Base-by-base conservation (phyloP, 2,888 invertebrate species). In the Luperina nickerlii region DNA sequence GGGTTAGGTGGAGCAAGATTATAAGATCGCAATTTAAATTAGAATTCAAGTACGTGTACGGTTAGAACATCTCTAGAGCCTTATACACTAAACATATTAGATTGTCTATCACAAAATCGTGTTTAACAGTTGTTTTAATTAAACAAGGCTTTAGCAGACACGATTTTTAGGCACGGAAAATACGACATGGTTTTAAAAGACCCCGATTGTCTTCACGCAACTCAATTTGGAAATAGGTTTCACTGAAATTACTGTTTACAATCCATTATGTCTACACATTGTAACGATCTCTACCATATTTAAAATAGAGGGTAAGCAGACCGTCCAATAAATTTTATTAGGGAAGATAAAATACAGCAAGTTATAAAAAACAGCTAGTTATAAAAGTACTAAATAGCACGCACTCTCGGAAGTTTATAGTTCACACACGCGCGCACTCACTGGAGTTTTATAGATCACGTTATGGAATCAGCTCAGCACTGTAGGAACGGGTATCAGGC, bases 1-100 rank as follows among this genome's bases (percentile, higher is more conserved):
- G 54, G 72, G 72, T 80, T 70, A 65, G 72, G 66, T 73, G 76
- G 74, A 78, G 68, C 63, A 73, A 75, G 67, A 62, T 74, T 76
- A 73, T 57, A 76, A 71, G 48, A 79, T 73, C 15, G 48, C 8
- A 71, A 74, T 83, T 83, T 77, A 54, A 80, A 85, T 85, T 79
- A 78, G 67, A 78, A 69, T 81, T 74, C 67, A 62, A 54, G 54
- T 76, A 69, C 73, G 48, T 69, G 69, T 65, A 60, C 76, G 2
- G 65, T 69, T 32, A 38, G 24, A 68, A 48, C 62, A 67, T 83
- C 27, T 71, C 38, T 71, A 11, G 18, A 27, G 48, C 42, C 62
- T 38, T 72, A 72, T 42, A 38, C 38, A 15, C 20, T 45, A 27
- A 69, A 45, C 42, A 20, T 65, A 32, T 32, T 32, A 38, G 54